A percentile compares a stretch with the other conserved stretches of the same genome.
Evolutionary conservation across 2,113 vertebrate genomes (phyloP).

Genomic region (Pimephales promelas): DNA sequence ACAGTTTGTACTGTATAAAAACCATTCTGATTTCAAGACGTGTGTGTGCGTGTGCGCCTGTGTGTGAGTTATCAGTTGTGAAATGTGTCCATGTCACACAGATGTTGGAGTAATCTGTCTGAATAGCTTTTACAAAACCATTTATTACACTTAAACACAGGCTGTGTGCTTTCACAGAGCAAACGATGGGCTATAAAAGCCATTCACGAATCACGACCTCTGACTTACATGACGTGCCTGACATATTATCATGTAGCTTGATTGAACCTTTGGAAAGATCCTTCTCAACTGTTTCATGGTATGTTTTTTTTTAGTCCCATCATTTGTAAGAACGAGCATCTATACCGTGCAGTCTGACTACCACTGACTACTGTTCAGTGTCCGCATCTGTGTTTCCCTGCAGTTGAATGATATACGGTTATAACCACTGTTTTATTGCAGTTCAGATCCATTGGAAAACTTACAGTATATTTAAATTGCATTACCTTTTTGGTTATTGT

Average conservation of each 20-base stretch:
- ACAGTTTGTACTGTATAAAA: no score
- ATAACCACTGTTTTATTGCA: neutral
- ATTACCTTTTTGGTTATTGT: neutral
- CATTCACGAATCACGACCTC: conserved; percentile 52
- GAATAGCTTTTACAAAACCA: conserved; percentile 68
- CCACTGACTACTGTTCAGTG: neutral
- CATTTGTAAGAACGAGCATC: conserved; percentile 16
- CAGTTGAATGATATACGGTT: neutral
- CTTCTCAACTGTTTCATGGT: neutral
- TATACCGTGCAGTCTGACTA: neutral
- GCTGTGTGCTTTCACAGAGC: conserved; percentile 64
- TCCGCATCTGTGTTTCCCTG: neutral
- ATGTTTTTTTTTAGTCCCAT: neutral
- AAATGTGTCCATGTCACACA: conserved; percentile 6
- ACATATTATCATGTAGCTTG: conserved; percentile 2
- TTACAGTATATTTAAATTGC: neutral
- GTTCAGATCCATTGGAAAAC: neutral
- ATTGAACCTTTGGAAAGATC: conserved; percentile 23
- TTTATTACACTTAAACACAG: conserved; percentile 70
- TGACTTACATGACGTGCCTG: neutral
- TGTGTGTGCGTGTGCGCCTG: no score
- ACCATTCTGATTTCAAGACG: no score
- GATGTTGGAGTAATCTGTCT: conserved; percentile 25
- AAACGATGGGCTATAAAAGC: conserved; percentile 61
- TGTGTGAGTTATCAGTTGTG: neutral